These are phyloP conservation scores for Hydroisotoma schaefferi DNA, from an alignment of 2,888 invertebrate genomes.

Conservation along the genomic window DNA sequence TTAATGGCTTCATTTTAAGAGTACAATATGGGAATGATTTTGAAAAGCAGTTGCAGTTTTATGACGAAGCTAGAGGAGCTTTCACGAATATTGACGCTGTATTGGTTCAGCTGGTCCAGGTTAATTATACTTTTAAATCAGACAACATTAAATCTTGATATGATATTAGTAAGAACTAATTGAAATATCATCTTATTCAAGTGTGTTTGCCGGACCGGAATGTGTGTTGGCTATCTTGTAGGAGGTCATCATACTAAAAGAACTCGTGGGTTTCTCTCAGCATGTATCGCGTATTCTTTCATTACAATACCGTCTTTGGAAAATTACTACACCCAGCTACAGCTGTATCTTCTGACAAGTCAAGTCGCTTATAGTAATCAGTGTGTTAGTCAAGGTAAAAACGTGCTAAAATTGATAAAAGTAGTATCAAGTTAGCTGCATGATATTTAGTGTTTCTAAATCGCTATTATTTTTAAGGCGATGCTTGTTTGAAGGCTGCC, in stretches of 20 bases:
- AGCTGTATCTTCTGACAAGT: slow-evolving; percentile 80
- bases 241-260: slow-evolving; percentile 72
- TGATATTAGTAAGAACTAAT: background rate
- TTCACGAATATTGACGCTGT: slow-evolving; percentile 89
- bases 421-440: background rate
- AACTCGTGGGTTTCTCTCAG: slow-evolving; percentile 81
- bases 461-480: slow-evolving; percentile 61
- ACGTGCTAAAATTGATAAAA: background rate
- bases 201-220: slow-evolving; percentile 76
- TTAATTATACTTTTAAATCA: slow-evolving; percentile 52
- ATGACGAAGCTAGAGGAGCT: slow-evolving; percentile 83
- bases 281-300: slow-evolving; percentile 92
- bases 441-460: background rate
- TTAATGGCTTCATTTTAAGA: slow-evolving; percentile 73
- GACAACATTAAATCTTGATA: background rate
- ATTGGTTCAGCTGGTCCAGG: slow-evolving; percentile 79
- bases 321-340: slow-evolving; percentile 71
- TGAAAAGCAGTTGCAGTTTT: slow-evolving; percentile 88
- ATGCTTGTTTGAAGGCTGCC: slow-evolving; percentile 88
- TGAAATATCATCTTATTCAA: slow-evolving; percentile 53
- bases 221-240: slow-evolving; percentile 65
- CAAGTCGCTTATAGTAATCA: slow-evolving; percentile 84
- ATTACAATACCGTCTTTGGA: slow-evolving; percentile 94
- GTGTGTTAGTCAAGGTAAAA: slow-evolving; percentile 82
- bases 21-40: slow-evolving; percentile 81